These are phyloP conservation scores for Piprites chloris DNA, from an alignment of 2,113 vertebrate species.

Conservation along the genomic window DNA sequence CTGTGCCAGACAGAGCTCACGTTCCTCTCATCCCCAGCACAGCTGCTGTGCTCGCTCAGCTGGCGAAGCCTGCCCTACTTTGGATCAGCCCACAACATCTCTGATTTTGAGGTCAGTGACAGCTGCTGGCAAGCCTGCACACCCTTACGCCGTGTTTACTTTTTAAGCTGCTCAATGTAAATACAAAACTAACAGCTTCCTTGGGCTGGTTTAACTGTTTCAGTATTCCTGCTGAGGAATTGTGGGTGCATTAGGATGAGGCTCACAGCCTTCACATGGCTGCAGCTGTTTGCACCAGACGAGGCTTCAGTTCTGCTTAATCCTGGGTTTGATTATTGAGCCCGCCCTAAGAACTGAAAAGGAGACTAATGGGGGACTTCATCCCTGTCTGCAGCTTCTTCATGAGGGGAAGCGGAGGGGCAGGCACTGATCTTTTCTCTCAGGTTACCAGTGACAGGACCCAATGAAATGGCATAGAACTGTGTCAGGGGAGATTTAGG, in stretches of 20 bases:
- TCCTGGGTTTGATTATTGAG: background rate
- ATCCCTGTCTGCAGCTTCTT: background rate
- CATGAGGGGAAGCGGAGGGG: background rate
- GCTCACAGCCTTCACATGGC: background rate
- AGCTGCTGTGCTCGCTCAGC: background rate
- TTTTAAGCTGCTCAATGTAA: background rate
- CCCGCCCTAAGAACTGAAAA: background rate
- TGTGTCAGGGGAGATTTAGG: background rate
- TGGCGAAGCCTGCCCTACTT: background rate
- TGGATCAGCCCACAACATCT: background rate
- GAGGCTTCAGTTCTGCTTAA: background rate
- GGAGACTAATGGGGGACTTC: background rate
- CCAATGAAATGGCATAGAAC: background rate
- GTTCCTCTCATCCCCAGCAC: background rate
- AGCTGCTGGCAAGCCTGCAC: background rate
- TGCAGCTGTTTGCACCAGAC: background rate
- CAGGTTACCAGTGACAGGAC: background rate
- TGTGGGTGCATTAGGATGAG: background rate
- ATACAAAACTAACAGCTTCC: background rate
- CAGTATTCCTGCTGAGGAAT: background rate
- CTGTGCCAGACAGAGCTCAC: background rate
- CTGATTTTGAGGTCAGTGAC: background rate
- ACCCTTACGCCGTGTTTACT: background rate
- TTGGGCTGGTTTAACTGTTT: background rate
- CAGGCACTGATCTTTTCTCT: background rate